Conservation (phyloP, 2,797 vertebrate species). For the Moxostoma hubbsi region DNA sequence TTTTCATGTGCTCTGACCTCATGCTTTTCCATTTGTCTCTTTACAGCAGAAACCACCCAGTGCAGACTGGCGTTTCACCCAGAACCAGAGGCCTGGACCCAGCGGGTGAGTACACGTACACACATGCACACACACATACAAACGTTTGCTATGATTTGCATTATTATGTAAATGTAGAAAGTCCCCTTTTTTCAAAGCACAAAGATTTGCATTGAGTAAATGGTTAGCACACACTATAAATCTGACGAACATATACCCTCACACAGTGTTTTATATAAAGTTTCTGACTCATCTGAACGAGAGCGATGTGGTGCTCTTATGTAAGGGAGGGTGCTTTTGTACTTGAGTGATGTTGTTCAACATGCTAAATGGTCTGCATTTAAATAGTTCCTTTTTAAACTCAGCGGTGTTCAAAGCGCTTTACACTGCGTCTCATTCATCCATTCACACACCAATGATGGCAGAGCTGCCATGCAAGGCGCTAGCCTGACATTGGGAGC, state of each 20-base stretch:
- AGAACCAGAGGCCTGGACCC: constrained; percentile 95
- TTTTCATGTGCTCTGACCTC: constrained; percentile 10
- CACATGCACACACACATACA: constrained; percentile 13
- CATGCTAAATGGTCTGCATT: too few species aligned
- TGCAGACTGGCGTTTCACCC: constrained; percentile 97
- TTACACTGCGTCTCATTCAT: too few species aligned
- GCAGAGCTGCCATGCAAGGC: too few species aligned
- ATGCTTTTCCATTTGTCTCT: constrained; percentile 52
- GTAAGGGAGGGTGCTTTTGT: too few species aligned
- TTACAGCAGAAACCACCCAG: constrained; percentile 98
- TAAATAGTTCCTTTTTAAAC: too few species aligned
- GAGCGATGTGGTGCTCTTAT: too few species aligned
- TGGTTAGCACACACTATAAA: background rate
- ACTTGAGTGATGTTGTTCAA: too few species aligned
- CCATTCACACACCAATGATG: too few species aligned
- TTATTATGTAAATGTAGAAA: constrained; percentile 26
- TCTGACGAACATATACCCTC: background rate
- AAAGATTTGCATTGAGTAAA: constrained; percentile 22
- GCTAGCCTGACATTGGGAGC: too few species aligned
- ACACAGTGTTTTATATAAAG: background rate
- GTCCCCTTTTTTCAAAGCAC: constrained; percentile 4
- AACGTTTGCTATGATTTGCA: constrained; percentile 34
- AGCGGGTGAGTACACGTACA: constrained; percentile 87
- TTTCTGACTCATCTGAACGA: too few species aligned
- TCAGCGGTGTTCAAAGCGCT: too few species aligned